Percentiles rank a stretch among this genome's conserved stretches.
Conservation (phyloP, 1,140 invertebrate genomes). For the Danaus plexippus region DNA sequence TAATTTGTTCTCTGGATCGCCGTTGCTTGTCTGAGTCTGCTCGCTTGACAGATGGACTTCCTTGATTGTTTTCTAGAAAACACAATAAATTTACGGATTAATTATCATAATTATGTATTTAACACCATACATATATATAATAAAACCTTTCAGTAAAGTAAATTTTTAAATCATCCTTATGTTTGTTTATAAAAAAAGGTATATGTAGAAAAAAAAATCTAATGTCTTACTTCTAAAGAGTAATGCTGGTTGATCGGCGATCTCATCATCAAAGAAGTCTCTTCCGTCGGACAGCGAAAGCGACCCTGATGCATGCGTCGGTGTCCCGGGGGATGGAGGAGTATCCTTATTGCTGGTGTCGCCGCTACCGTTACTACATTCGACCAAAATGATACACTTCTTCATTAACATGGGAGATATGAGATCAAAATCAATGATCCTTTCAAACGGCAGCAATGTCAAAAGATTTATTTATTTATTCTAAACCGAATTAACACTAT, state of each 20-base stretch:
- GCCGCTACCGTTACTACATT: conserved; percentile 17
- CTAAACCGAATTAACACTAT: too few species aligned
- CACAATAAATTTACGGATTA: too few species aligned
- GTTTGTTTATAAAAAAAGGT: too few species aligned
- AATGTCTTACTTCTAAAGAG: conserved; percentile 78
- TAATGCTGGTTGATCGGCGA: conserved; percentile 89
- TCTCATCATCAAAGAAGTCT: conserved; percentile 89
- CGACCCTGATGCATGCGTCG: conserved; percentile 83
- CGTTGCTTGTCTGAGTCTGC: conserved; percentile 49
- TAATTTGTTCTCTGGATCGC: conserved; percentile 51
- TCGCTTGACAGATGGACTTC: conserved; percentile 47
- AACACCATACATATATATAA: too few species aligned
- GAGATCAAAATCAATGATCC: neutral
- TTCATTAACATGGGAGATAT: too few species aligned
- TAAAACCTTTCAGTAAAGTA: too few species aligned
- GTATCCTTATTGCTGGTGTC: conserved; percentile 52
- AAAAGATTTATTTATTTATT: too few species aligned
- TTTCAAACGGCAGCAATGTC: too few species aligned
- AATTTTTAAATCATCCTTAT: too few species aligned
- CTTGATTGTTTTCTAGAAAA: conserved; percentile 55
- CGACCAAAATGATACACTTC: too few species aligned
- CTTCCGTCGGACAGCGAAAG: conserved; percentile 80
- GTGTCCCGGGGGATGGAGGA: conserved; percentile 79
- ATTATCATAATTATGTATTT: too few species aligned
- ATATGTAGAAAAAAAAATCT: neutral